Evolutionary conservation across 2,888 invertebrate genomes (phyloP), one percentile per base, ranked within the genome.

Genomic region (Amphipyra berbera): DNA sequence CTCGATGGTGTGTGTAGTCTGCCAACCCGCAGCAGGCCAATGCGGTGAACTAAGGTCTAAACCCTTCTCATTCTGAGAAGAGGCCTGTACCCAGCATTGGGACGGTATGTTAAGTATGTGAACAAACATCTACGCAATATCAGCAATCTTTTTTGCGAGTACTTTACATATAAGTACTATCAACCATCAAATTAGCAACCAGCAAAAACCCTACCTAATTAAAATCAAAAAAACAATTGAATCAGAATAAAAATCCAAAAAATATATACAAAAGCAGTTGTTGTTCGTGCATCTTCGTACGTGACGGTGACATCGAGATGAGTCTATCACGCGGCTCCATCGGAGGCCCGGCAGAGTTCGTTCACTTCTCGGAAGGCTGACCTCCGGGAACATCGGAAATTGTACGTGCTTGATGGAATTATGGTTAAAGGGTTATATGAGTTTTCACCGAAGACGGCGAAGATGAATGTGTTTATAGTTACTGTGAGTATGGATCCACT

Each of bases 251-350:
- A 53, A 48, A 47, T 53, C 15, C 48, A 41, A 12, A 53, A 37
- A 37, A 44, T 12, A 21, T 21, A 21, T 7, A 33, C 27, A 44
- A 37, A 47, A 48, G n/a, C 33, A 47, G 55, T 33, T 55, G 48
- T 62, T 57, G 76, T 62, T 72, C 77, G 79, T 79, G 78, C 61
- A 42, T 58, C 41, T 48, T 13, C 48, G 67, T 80, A 87, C 87
- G 87, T 87, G 87, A 82, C 79, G 53, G 8, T 49, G 76, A 69
- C 81, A 85, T 79, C 74, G 79, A 85, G 87, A 85, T 83, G 72
- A 48, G 53, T 61, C 47, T 78, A 83, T 84, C 85, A 57, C 48
- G 58, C 48, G 42, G 42, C 41, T 57, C 38, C 70, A 84, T 84
- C 82, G 57, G 50, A 58, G 65, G 68, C 47, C 54, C 64, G 37